Base-by-base conservation (phyloP, 2,888 invertebrate genomes). In the Ochropacha duplaris region DNA sequence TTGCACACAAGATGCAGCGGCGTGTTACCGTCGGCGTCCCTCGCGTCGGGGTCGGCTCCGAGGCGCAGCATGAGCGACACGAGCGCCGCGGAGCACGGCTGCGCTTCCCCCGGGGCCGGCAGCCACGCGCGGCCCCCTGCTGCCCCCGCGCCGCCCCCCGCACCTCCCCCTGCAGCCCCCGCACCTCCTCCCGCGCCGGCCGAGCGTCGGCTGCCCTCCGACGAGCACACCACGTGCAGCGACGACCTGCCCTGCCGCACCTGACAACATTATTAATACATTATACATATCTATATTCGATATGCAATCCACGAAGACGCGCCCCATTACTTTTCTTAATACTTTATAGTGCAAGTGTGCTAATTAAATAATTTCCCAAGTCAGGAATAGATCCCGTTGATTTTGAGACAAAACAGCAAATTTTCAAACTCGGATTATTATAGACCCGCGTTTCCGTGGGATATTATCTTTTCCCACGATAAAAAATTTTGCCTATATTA, bases 1-100 rank as follows among this genome's bases (percentile, higher is more conserved):
- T 96, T 94, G 62, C 97, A 97, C 0, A 96, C 96, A 61, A 98
- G 93, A 83, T 98, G 98, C 54, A 99, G 94, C 12, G 98, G 96
- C 22, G 98, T 98, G 89, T 98, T 98, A 22, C 97, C 97, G 58
- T 95, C 95, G 56, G 95, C 95, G 86, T 99, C 98, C 2, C 94
- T 87, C 0, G 96, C 95, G 86, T 96, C 96, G 0, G 96, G 95
- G 86, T 96, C 94, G 0, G 98, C 97, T 12, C 98, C 98, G 24
- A 97, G 97, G 67, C 95, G 94, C 64, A 98, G 90, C 77, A 98
- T 90, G 58, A 97, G 95, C 72, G 94, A 94, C 6, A 97, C 96
- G 16, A 91, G 86, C 54, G 83, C 76, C 57, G 78, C 74, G 66
- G 75, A 66, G 74, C 78, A 76, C 61, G 76, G 72, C 65, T 86